Base-by-base conservation (phyloP, 2,113 vertebrate genomes). In the Cyanistes caeruleus region DNA sequence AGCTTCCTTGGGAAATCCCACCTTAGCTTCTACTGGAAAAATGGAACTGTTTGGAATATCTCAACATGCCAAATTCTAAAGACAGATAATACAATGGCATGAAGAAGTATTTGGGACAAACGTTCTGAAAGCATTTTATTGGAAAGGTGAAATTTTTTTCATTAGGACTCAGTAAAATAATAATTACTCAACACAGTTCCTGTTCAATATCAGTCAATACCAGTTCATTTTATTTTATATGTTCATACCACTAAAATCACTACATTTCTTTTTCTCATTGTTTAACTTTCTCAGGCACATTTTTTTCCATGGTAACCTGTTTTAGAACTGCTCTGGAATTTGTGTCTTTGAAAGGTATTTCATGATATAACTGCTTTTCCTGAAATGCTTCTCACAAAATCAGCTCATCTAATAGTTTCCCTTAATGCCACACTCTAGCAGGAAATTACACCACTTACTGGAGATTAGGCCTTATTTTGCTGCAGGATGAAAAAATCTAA, bases 381-480 rank as follows among this genome's bases (percentile, higher is more conserved):
- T 70, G 41, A 92, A 86, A 65, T 22, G 48, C 33, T 80, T 90
- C 75, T 83, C 28, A 74, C 46, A 83, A 64, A 94, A 83, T 53
- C 20, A 82, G 58, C 11, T 79, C 35, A 4, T 49, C 15, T 75
- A 82, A 78, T 10, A 52, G 49, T 49, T 87, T 79, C 41, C 56
- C 8, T 28, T 62, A 60, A 64, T 65, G 55, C 70, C 69, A 87
- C 18, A 73, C 39, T 76, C 33, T 8, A 80, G 37, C 20, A 80
- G 75, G 46, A 94, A 92, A 94, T 95, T 73, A 92, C 58, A 84
- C 44, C 39, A 73, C 28, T 96, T 93, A 91, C 19, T 63, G 39
- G 31, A 92, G 70, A 83, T 73, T 74, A 83, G 30, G 43, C 14
- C 22, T 52, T 62, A 88, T 58, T 90, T 90, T 86, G 46, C 68